Base-by-base conservation (phyloP, 1,140 invertebrate species). In the Pemphigus obesinymphae region DNA sequence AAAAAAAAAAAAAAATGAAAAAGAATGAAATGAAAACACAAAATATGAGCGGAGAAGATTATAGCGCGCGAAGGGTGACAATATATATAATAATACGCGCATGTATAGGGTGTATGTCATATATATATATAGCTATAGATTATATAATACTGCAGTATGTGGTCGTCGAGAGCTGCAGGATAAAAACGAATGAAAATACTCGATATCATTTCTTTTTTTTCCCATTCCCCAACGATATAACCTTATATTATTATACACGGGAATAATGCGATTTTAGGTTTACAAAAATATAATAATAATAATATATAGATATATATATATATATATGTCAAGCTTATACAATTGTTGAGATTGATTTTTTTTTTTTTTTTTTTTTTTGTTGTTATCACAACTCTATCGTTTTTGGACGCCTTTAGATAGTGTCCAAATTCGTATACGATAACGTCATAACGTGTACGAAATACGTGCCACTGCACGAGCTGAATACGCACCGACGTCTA, bases 41-140 rank as follows among this genome's bases (percentile, higher is more conserved):
- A 70, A 45, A 70, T 70, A 70, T 40, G 40, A 5, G 68, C 23
- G 13, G 23, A 70, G 68, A 70, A 43, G 68, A 45, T 70, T 70
- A 43, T 26, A 15, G n/a, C 3, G 23, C 20, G 40, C 68, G 43
- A 3, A 70, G 68, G 68, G 68, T 45, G 68, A 43, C 37, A 45
- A 43, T 26, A 70, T 63, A 34, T 6, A 40, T 40, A 43, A n/a
- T n/a, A n/a, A 43, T 43, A 23, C 31, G 20, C 34, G n/a, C n/a
- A 13, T 66, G 37, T 66, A 66, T 66, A 37, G 20, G 17, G 53
- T 26, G 26, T 29, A 3, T n/a, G 2, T n/a, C n/a, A n/a, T 61
- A 58, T 58, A 17, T 15, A 29, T 53, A 0, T 20, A 48, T 48
- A 20, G 6, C n/a, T 13, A 13, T n/a, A n/a, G n/a, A n/a, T n/a